Conservation (phyloP, 2,113 vertebrate species). For the Actenoides hombroni region DNA sequence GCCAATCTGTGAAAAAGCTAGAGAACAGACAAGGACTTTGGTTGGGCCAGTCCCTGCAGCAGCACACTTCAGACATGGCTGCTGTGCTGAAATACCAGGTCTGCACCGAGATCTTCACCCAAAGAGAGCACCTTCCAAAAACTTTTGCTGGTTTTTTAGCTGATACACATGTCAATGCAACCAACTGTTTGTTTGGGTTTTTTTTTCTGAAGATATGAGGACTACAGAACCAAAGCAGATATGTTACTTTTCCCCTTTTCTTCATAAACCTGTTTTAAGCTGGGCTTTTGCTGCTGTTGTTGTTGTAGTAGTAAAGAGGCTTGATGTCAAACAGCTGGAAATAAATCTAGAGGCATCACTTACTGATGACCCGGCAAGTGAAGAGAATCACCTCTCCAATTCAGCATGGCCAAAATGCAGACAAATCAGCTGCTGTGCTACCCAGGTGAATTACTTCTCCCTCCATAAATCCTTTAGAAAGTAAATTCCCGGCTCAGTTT, state of each 20-base stretch:
- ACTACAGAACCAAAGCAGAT: neutral
- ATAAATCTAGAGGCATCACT: neutral
- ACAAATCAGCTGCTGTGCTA: neutral
- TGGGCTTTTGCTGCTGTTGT: neutral
- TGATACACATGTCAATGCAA: neutral
- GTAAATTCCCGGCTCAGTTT: neutral
- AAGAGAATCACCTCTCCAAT: neutral
- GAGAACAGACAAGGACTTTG: neutral
- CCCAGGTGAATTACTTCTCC: neutral
- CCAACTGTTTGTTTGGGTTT: neutral
- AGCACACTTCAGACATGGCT: fast-evolving
- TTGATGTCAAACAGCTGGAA: neutral
- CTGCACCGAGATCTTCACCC: neutral
- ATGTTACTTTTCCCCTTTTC: neutral
- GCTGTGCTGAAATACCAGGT: neutral
- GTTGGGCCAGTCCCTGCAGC: fast-evolving
- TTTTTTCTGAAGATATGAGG: neutral
- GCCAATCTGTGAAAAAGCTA: neutral
- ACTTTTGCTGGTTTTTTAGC: neutral
- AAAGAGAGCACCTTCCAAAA: neutral
- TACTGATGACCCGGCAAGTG: neutral
- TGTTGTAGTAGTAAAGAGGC: neutral
- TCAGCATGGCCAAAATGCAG: neutral
- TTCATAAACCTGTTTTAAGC: neutral
- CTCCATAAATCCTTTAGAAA: neutral